Conservation (phyloP, 1,140 invertebrate genomes). For the Atopsyche davidsoni region DNA sequence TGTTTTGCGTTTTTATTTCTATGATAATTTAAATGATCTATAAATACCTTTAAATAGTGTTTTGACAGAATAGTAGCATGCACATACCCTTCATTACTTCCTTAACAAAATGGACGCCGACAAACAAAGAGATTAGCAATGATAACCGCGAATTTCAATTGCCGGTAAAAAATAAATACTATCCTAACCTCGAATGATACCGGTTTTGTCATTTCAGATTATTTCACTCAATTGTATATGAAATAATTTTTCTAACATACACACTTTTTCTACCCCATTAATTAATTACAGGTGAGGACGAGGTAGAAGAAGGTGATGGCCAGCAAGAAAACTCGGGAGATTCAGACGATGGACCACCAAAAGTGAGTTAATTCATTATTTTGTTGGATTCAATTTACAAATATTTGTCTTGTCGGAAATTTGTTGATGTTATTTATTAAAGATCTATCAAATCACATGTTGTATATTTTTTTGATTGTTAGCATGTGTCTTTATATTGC, state of each 20-base stretch:
- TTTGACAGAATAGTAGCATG: conserved; percentile 26
- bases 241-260: not conserved
- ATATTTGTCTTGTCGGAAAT: too few relatives aligned
- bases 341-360: conserved; percentile 61
- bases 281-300: conserved; percentile 63
- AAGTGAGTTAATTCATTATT: conserved; percentile 35
- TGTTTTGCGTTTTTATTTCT: conserved; percentile 17
- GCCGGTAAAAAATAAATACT: conserved; percentile 12
- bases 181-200: conserved; percentile 19
- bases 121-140: conserved; percentile 61
- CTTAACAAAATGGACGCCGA: conserved; percentile 66
- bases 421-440: too few relatives aligned
- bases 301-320: conserved; percentile 56
- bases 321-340: conserved; percentile 65
- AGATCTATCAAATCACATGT: too few relatives aligned
- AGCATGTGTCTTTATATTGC: conserved; percentile 17
- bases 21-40: conserved; percentile 20
- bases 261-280: conserved; percentile 1
- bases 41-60: conserved; percentile 26
- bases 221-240: not conserved
- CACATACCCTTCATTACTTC: conserved; percentile 48
- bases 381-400: too few relatives aligned
- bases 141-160: conserved; percentile 22
- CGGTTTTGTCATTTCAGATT: too few relatives aligned
- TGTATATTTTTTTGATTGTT: conserved; percentile 1